These are phyloP conservation scores for Syrphus vitripennis DNA, from an alignment of 2,888 invertebrate species.

Conservation along the genomic window DNA sequence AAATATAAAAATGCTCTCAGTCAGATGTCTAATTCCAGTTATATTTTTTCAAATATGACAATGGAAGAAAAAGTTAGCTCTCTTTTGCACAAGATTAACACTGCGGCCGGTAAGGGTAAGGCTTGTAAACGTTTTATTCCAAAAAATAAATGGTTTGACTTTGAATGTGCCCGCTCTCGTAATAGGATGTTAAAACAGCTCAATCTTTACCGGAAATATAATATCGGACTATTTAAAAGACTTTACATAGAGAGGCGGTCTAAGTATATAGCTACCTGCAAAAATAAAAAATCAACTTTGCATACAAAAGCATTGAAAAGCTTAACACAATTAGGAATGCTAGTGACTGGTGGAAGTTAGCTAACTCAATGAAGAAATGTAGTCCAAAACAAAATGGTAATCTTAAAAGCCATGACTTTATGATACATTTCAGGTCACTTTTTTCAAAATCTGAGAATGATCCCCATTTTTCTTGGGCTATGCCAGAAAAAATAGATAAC, in stretches of 20 bases:
- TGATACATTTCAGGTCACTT: neutral
- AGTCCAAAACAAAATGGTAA: neutral
- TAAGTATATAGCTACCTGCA: neutral
- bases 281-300: neutral
- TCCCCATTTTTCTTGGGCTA: neutral
- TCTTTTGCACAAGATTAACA: neutral
- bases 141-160: conserved; percentile 10
- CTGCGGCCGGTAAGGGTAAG: neutral
- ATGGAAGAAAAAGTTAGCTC: neutral
- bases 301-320: conserved; percentile 4
- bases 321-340: conserved; percentile 11
- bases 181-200: conserved; percentile 8
- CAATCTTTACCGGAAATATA: neutral
- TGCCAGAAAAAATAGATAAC: neutral
- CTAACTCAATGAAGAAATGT: conserved; percentile 14
- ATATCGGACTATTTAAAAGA: neutral
- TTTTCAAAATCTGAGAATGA: neutral
- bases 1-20: neutral
- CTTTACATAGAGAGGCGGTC: neutral
- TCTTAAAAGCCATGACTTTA: neutral
- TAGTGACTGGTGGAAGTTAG: conserved; percentile 22
- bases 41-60: too few relatives aligned
- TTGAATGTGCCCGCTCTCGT: neutral
- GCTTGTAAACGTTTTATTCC: neutral
- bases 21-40: neutral